phyloP scores from a whole-genome alignment of 2,888 invertebrate species.

The Pseudococcus jackbeardsleyi region DNA sequence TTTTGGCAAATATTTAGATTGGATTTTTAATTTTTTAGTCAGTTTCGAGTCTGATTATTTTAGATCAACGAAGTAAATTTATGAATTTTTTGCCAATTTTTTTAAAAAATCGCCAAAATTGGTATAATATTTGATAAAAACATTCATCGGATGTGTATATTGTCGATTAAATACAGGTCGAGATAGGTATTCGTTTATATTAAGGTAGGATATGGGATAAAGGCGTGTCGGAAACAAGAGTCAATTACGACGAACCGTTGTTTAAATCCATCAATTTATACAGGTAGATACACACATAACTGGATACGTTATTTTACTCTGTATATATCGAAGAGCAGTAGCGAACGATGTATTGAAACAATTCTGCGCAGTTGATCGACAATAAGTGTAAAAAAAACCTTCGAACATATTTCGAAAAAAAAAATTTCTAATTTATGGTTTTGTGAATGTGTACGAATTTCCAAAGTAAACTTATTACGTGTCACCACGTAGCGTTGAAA shows the following conservation, averaged over 20 bases:
- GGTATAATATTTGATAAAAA: neutral
- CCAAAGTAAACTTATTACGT: slow-evolving; percentile 40
- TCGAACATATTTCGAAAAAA: slow-evolving; percentile 25
- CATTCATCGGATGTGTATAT: neutral
- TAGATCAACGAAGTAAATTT: no score
- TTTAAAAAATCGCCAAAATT: no score
- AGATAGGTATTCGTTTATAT: neutral
- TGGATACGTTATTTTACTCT: neutral
- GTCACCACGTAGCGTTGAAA: slow-evolving; percentile 39
- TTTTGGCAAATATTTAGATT: no score
- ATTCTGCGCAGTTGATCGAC: slow-evolving; percentile 41
- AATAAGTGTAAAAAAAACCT: neutral
- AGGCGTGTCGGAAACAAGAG: slow-evolving; percentile 24
- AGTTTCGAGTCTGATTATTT: no score
- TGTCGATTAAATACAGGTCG: neutral
- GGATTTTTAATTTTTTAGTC: no score
- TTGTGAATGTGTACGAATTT: slow-evolving; percentile 42
- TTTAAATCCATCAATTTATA: neutral
- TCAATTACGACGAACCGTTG: slow-evolving; percentile 18
- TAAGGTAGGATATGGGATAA: neutral
- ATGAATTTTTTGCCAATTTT: no score
- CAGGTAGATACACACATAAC: neutral
- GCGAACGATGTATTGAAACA: slow-evolving; percentile 7
- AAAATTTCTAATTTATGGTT: slow-evolving; percentile 49
- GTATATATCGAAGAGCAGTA: neutral